phyloP scores from a whole-genome alignment of 2,888 invertebrate genomes.

The Galerucella calmariensis region DNA sequence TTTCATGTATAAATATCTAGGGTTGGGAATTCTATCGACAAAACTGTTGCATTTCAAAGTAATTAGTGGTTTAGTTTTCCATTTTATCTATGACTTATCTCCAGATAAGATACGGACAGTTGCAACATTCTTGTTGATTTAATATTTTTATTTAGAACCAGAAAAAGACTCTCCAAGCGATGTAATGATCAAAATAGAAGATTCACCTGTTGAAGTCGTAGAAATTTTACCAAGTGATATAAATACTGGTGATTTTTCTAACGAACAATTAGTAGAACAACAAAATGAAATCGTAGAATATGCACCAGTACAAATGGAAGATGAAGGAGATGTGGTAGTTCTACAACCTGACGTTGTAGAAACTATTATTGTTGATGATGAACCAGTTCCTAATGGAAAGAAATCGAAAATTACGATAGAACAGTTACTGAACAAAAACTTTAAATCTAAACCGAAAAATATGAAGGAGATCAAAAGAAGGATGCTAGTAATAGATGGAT shows the following conservation, averaged over 20 bases:
- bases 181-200: background rate
- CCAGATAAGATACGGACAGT: constrained; percentile 1
- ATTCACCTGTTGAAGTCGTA: background rate
- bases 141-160: background rate
- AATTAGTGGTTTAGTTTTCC: background rate
- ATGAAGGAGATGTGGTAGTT: constrained; percentile 12
- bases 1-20: too few relatives aligned
- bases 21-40: too few relatives aligned
- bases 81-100: background rate
- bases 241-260: background rate
- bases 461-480: constrained; percentile 41
- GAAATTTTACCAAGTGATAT: background rate
- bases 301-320: background rate
- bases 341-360: background rate
- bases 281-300: background rate
- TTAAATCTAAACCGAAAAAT: constrained; percentile 28
- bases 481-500: constrained; percentile 53
- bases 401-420: constrained; percentile 11
- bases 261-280: background rate
- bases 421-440: constrained; percentile 28
- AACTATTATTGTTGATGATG: background rate
- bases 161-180: background rate
- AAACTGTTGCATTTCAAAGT: too few relatives aligned
- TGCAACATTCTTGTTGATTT: background rate
- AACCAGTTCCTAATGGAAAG: background rate